A percentile compares a stretch with the other conserved stretches of the same genome.
Evolutionary conservation across 1,140 invertebrate species (phyloP).

Genomic region (Nautilus pompilius): DNA sequence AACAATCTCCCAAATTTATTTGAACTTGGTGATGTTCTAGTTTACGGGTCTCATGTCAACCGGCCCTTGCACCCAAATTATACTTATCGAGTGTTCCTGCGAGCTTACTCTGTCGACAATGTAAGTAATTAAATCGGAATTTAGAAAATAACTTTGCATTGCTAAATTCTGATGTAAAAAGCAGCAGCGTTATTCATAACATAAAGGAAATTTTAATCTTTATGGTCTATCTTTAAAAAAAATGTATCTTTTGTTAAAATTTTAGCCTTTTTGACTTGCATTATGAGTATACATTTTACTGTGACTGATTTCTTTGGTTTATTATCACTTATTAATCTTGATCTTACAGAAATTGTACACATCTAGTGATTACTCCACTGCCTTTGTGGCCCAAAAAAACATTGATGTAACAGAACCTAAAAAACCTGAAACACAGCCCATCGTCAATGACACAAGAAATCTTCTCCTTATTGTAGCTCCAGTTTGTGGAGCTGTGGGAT

Average conservation of each 20-base stretch:
- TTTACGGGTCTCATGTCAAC: constrained; percentile 40
- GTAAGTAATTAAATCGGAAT: constrained; percentile 18
- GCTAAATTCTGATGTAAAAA: no score
- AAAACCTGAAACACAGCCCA: background rate
- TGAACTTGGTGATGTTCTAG: constrained; percentile 36
- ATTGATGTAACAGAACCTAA: background rate
- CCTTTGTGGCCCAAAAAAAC: background rate
- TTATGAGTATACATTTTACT: no score
- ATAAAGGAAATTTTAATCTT: no score
- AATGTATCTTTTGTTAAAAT: no score
- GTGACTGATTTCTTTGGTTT: no score
- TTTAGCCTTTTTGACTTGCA: no score
- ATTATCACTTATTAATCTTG: no score
- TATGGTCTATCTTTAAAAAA: no score
- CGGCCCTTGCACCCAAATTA: constrained; percentile 29
- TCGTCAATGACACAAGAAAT: background rate
- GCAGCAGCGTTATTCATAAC: no score
- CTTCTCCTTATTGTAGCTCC: constrained; percentile 44
- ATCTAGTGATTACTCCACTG: constrained; percentile 85
- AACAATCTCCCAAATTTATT: constrained; percentile 36
- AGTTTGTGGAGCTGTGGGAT: constrained; percentile 51
- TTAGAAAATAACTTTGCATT: constrained; percentile 52
- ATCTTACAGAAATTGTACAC: constrained; percentile 76
- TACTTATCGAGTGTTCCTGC: constrained; percentile 39
- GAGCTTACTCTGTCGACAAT: constrained; percentile 43